Base-by-base conservation (phyloP, 2,113 vertebrate genomes). In the Mustelus asterias region DNA sequence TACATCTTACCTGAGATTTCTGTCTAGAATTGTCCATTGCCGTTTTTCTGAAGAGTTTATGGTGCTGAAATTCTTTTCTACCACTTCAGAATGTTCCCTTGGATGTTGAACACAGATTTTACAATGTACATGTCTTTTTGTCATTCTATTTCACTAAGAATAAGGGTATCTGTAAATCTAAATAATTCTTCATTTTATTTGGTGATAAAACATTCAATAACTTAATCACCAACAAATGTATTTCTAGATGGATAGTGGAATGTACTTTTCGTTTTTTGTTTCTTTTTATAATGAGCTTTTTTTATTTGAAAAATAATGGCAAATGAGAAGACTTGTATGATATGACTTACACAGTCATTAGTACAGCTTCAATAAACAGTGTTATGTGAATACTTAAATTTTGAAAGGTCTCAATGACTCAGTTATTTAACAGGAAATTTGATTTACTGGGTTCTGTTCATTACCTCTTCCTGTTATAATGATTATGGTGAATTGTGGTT, bases 281-380 rank as follows among this genome's bases (percentile, higher is more conserved):
- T 94, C 72, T 72, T 72, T 72, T 95, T 70, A 94, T 72, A 60
- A 90, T 63, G 60, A 63, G 60, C 37, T 44, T 69, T 95, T 95
- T 95, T 95, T 95, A 76, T 76, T 95, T 95, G 67, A 54, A 95
- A 48, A 95, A 18, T 54, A 95, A 76, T 72, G 48, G 94, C 67
- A 76, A 76, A 69, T 94, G 69, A 95, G 44, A 44, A 54, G 44
- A 70, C 70, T 95, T 95, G 94, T 95, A 95, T 95, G 41, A 70
- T 26, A 70, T 69, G 92, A 69, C 92, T 41, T 44, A 94, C 63
- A 65, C 18, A 95, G 69, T 95, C 88, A 95, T 95, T 76, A 76
- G 69, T 95, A 95, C 94, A 95, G 94, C 94, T 76, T 95, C 94
- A 95, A 95, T 95, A 95, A 95, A 95, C 63, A 94, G 94, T 95